Percentiles rank a stretch among this genome's conserved stretches.
Conservation (phyloP, 2,797 vertebrate species). For the Tokudaia tokunoshimensis region DNA sequence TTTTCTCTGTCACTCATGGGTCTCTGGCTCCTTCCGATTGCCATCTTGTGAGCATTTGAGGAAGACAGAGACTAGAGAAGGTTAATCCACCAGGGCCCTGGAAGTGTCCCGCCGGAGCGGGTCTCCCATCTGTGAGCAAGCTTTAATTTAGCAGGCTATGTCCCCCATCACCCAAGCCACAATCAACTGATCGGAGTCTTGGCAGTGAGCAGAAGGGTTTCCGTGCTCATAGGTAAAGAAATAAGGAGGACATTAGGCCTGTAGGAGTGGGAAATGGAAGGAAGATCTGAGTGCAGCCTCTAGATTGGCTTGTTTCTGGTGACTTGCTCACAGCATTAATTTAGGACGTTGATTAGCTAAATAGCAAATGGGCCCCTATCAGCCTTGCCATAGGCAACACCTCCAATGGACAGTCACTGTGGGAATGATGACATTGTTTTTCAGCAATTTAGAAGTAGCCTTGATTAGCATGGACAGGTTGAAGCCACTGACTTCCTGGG, state of each 20-base stretch:
- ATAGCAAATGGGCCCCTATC: neutral
- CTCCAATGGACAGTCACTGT: neutral
- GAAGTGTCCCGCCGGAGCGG: neutral
- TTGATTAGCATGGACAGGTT: neutral
- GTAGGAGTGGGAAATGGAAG: neutral
- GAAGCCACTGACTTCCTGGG: neutral
- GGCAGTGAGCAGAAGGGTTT: neutral
- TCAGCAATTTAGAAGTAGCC: neutral
- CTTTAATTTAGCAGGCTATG: slow-evolving; percentile 42
- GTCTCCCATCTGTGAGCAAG: slow-evolving; percentile 29
- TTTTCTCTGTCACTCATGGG: slow-evolving; percentile 30
- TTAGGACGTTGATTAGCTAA: neutral
- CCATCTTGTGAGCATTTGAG: slow-evolving; percentile 30
- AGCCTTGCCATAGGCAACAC: neutral
- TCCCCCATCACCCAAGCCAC: neutral
- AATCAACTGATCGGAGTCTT: neutral
- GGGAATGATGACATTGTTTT: neutral
- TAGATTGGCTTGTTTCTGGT: neutral
- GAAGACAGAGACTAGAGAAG: neutral
- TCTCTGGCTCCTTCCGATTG: neutral
- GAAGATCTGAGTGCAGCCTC: neutral
- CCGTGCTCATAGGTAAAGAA: neutral
- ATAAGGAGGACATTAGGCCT: neutral
- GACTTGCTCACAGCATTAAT: neutral
- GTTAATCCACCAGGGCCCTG: neutral